Percentiles rank a stretch among this genome's conserved stretches.
Evolutionary conservation across 2,888 invertebrate genomes (phyloP).

Genomic region (Enoplolaimus lenunculus): DNA sequence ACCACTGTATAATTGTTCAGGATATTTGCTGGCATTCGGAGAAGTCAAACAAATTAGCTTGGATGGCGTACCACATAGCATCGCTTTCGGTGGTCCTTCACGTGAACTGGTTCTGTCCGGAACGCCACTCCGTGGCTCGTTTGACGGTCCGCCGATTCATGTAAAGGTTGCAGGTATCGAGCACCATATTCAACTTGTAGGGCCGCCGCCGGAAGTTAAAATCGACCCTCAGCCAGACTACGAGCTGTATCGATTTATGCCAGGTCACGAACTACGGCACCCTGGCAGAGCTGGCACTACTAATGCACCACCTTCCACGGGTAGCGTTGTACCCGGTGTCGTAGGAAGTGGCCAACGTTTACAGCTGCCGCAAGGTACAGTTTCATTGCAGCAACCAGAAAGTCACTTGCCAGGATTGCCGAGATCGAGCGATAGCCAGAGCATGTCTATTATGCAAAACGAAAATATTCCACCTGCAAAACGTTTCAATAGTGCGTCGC

Average conservation of each 20-base stretch:
- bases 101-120: conserved; percentile 77
- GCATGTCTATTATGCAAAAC: too few species aligned
- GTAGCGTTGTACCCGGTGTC: too few species aligned
- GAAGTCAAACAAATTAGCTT: conserved; percentile 35
- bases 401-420: too few species aligned
- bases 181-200: conserved; percentile 66
- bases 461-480: too few species aligned
- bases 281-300: conserved; percentile 9
- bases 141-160: conserved; percentile 69
- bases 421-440: too few species aligned
- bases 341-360: too few species aligned
- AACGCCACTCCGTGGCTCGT: conserved; percentile 72
- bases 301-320: not conserved
- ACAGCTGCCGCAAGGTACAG: too few species aligned
- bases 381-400: too few species aligned
- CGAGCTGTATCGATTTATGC: conserved; percentile 50
- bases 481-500: too few species aligned
- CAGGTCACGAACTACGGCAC: not conserved
- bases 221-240: conserved; percentile 62
- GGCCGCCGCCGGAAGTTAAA: conserved; percentile 81
- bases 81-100: conserved; percentile 78
- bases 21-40: conserved; percentile 32
- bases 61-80: conserved; percentile 47
- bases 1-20: too few species aligned
- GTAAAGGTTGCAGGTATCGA: conserved; percentile 63